Percentiles rank a stretch among this genome's conserved stretches.
These are phyloP conservation scores for Pachyrhynchus sulphureomaculatus DNA, from an alignment of 1,140 invertebrate genomes.

Conservation along the genomic window DNA sequence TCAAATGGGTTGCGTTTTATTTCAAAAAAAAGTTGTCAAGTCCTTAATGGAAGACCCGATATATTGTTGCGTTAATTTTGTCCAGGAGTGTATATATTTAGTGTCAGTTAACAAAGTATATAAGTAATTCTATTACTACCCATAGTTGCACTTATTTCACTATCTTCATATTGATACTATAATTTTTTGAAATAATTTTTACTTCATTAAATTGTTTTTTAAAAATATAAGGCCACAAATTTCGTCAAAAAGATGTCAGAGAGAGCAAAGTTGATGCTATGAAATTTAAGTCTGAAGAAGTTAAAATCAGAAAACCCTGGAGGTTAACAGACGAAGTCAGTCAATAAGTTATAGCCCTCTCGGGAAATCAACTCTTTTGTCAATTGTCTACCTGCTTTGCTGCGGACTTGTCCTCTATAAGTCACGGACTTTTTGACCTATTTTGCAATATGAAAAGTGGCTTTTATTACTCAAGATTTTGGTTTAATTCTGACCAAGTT, in stretches of 20 bases:
- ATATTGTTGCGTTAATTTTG: too few relatives aligned
- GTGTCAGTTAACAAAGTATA: too few relatives aligned
- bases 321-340: background rate
- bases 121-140: too few relatives aligned
- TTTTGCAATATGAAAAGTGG: conserved; percentile 6
- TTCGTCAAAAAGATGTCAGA: background rate
- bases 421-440: conserved; percentile 10
- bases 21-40: too few relatives aligned
- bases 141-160: too few relatives aligned
- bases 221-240: too few relatives aligned
- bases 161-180: too few relatives aligned
- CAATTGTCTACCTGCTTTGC: conserved; percentile 12
- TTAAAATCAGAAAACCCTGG: background rate
- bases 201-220: too few relatives aligned
- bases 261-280: background rate
- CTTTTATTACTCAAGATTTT: conserved; percentile 7
- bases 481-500: conserved; percentile 10
- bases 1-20: too few relatives aligned
- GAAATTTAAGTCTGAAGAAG: background rate
- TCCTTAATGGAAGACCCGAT: too few relatives aligned
- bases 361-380: conserved; percentile 14
- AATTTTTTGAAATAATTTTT: too few relatives aligned
- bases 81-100: too few relatives aligned
- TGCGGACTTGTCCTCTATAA: background rate
- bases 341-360: conserved; percentile 17